Base-by-base conservation (phyloP, 2,888 invertebrate species). In the Tenthredo distinguenda region DNA sequence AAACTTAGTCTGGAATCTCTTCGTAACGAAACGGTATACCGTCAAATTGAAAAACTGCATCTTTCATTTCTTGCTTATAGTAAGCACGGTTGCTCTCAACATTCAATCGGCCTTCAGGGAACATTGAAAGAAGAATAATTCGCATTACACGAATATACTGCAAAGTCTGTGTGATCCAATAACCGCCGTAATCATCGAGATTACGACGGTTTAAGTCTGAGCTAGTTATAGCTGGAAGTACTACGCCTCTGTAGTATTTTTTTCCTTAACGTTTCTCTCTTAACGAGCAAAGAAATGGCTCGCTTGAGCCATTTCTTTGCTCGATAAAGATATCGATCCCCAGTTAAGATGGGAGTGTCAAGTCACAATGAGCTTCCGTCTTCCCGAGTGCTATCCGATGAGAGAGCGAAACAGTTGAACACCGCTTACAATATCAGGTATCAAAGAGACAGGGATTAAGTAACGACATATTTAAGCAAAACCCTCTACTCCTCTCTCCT, bases 291-390 rank as follows among this genome's bases (percentile, higher is more conserved):
- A 81, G 37, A 62, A 81, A 79, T 40, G 58, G 81, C 81, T 81
- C 40, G 26, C 18, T 18, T 9, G n/a, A 77, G 50, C 77, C 77
- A 55, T 77, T 77, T 77, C 81, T 81, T 81, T 62, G 21, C 21
- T 5, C 81, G 58, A 81, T 81, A 81, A 40, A 81, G 40, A 81
- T 81, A 81, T 81, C 40, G 81, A 81, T 62, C 37, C 58, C 12
- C 40, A 81, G 62, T 81, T 21, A 31, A 81, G 81, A 31, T n/a
- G 37, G 40, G 81, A 81, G 81, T 81, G 81, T 81, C 62, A 62
- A 81, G 26, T 81, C 58, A 81, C 81, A 81, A 81, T 62, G 81
- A 62, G 81, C 81, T 81, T 62, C 81, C 62, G 81, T 81, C 58
- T 81, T 58, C 31, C 40, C 62, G 40, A 77, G 77, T 77, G 77